Evolutionary conservation across 2,113 vertebrate species (phyloP), one percentile per base, ranked within the genome.

Genomic region (Aldabrachelys gigantea): DNA sequence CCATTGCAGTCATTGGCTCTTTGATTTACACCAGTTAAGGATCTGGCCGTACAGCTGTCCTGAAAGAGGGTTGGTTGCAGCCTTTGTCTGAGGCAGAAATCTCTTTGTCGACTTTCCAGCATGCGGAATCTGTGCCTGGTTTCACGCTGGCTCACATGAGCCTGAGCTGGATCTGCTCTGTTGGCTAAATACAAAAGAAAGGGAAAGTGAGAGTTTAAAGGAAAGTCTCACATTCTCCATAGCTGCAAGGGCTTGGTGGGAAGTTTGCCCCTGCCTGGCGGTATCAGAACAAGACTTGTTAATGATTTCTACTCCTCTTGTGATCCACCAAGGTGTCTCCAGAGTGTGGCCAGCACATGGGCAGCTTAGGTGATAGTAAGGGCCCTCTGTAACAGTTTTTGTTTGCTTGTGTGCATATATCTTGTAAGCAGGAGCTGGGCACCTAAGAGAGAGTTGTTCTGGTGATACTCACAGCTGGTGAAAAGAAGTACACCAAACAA

Each of bases 391-490:
- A 22, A 69, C 16, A 72, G 80, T 31, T 6, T 52, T 90, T 96
- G 90, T 96, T 95, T 95, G 95, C 93, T 95, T 92, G 93, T 94
- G 97, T 82, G 96, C 95, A 89, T 84, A 96, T 88, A 62, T 92
- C 93, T 86, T 89, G 31, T 24, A 93, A 95, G 96, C 96, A 95
- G 94, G 82, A 90, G 69, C 54, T 91, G 91, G 86, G 93, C 95
- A 72, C 0, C 0, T 54, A 82, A 75, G 44, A 27, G 85, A 31
- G 72, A 87, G 22, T 29, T 27, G 4, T 14, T 78, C 94, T 90
- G 95, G 86, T 87, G 88, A 10, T 62, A 8, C 0, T 0, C 53
- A 75, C 59, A 56, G 87, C 56, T 89, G 17, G 91, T 94, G n/a
- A 78, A 47, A 78, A 78, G 6, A 76, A 44, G n/a, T 78, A 6